Percentiles rank a stretch among this genome's conserved stretches.
These are phyloP conservation scores for Andrena flavipes DNA, from an alignment of 2,888 invertebrate genomes.

Conservation along the genomic window DNA sequence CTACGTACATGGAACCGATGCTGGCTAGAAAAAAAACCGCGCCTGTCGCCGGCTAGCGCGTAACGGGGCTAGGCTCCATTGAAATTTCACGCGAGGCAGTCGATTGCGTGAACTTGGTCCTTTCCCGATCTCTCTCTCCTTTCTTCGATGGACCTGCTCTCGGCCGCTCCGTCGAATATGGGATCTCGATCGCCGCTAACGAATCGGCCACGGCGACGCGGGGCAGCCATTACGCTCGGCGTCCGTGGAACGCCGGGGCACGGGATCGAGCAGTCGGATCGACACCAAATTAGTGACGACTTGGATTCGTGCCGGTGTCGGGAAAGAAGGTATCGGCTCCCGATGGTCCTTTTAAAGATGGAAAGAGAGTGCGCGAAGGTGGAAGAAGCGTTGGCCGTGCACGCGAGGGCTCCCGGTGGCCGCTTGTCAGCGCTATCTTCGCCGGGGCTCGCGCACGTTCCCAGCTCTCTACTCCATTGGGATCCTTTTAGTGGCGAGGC, in stretches of 20 bases:
- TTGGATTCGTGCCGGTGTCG: constrained; percentile 51
- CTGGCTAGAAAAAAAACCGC: constrained; percentile 51
- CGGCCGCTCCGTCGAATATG: background rate
- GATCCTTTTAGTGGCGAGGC: constrained; percentile 39
- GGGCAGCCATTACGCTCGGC: background rate
- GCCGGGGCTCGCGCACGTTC: constrained; percentile 72
- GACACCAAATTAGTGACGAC: constrained; percentile 67
- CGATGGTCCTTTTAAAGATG: constrained; percentile 56
- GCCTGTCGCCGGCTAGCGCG: constrained; percentile 26
- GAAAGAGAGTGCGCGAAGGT: constrained; percentile 18
- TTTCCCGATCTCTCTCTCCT: background rate
- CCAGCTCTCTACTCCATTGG: constrained; percentile 46
- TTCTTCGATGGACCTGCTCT: background rate
- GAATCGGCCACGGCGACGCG: background rate
- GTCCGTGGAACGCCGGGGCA: background rate
- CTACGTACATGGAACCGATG: constrained; percentile 63
- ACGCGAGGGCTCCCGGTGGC: constrained; percentile 79
- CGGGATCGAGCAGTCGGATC: constrained; percentile 45
- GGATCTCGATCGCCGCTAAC: background rate
- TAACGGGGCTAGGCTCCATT: constrained; percentile 37
- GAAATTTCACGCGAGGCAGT: constrained; percentile 41
- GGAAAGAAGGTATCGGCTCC: constrained; percentile 43
- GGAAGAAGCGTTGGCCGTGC: constrained; percentile 68
- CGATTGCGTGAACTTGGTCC: constrained; percentile 1
- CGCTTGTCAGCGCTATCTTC: constrained; percentile 79